These are phyloP conservation scores for Xanthorhoe spadicearia DNA, from an alignment of 2,888 invertebrate genomes.

Conservation along the genomic window DNA sequence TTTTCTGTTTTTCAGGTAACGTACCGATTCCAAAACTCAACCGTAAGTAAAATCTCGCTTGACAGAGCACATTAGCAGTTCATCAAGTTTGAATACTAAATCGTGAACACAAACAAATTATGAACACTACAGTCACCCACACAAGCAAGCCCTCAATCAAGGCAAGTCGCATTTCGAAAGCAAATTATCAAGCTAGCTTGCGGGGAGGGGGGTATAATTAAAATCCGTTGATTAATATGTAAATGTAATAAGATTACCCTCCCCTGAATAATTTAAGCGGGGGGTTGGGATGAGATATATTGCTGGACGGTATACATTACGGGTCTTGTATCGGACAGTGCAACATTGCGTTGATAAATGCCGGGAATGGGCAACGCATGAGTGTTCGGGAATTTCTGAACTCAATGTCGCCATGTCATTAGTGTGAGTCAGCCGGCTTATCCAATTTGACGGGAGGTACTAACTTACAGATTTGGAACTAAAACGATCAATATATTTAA, in stretches of 20 bases:
- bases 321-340: slow-evolving; percentile 67
- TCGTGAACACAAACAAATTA: slow-evolving; percentile 69
- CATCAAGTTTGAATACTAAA: slow-evolving; percentile 51
- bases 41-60: slow-evolving; percentile 50
- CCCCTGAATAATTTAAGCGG: slow-evolving; percentile 91
- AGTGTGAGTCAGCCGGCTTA: slow-evolving; percentile 23
- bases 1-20: slow-evolving; percentile 67
- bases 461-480: slow-evolving; percentile 10
- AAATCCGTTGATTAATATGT: slow-evolving; percentile 99
- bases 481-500: slow-evolving; percentile 14
- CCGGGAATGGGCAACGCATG: slow-evolving; percentile 40
- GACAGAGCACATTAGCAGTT: slow-evolving; percentile 41
- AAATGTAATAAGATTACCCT: slow-evolving; percentile 99
- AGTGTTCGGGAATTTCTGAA: slow-evolving; percentile 33
- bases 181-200: slow-evolving; percentile 78
- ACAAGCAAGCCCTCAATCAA: slow-evolving; percentile 74
- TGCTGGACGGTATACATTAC: slow-evolving; percentile 76
- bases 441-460: slow-evolving; percentile 15
- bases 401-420: slow-evolving; percentile 20
- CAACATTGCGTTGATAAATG: slow-evolving; percentile 70
- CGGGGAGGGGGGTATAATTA: slow-evolving; percentile 93
- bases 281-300: slow-evolving; percentile 82
- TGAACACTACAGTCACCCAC: slow-evolving; percentile 67
- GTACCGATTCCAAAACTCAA: slow-evolving; percentile 39
- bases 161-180: slow-evolving; percentile 81